Evolutionary conservation across 92 coral and sea anemone species (phyloP).

Genomic region (Nematostella vectensis): DNA sequence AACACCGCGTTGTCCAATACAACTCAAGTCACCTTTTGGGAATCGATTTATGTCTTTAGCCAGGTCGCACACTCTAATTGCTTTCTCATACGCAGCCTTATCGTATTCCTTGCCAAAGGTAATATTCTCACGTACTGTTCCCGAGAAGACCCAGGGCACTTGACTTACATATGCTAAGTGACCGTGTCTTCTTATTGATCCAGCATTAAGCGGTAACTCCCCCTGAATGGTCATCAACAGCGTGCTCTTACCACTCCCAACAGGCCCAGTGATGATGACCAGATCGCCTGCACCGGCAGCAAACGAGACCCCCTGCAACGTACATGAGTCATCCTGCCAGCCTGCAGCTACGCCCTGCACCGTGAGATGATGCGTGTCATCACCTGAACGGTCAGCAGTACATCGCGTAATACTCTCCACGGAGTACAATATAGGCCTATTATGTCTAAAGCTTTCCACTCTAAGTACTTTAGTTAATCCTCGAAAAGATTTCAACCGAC

Average conservation of each 20-base stretch:
- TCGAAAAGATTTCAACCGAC: too few species aligned
- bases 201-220: conserved; percentile 11
- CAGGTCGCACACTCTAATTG: conserved; percentile 12
- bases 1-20: conserved; percentile 21
- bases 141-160: conserved; percentile 26
- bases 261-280: conserved; percentile 13
- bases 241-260: conserved; percentile 22
- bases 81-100: conserved; percentile 2
- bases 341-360: not conserved
- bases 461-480: not conserved
- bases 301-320: not conserved
- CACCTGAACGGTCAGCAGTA: not conserved
- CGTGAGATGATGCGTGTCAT: not conserved
- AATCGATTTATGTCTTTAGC: conserved; percentile 8
- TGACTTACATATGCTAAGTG: conserved; percentile 15
- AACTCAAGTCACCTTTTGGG: conserved; percentile 15
- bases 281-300: not conserved
- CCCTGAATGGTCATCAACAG: conserved; percentile 22
- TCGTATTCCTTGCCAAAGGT: conserved; percentile 14
- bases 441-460: not conserved
- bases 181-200: conserved; percentile 12
- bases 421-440: not conserved
- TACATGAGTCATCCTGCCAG: not conserved
- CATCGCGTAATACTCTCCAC: not conserved
- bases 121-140: conserved; percentile 22